Evolutionary conservation across 2,888 invertebrate species (phyloP), one percentile per base, ranked within the genome.

Genomic region (Coronaproctus castanopsis): DNA sequence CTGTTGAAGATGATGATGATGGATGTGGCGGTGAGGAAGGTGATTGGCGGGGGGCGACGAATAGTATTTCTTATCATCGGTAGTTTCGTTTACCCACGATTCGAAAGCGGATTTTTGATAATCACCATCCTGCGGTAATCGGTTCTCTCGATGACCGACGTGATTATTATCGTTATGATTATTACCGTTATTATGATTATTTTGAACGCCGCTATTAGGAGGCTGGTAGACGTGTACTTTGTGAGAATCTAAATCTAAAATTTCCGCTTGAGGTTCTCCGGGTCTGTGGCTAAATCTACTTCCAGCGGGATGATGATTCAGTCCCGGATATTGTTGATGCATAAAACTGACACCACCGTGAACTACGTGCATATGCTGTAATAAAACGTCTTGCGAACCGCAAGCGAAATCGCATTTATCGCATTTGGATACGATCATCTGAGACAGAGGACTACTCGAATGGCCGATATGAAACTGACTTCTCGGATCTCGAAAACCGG

Each of bases 211-310:
- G 21, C 58, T 58, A 51, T 55, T 61, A 8, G 62, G 63, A 24
- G 70, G 65, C 64, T 69, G 69, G 67, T 72, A 73, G 22, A 73
- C 73, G 61, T 73, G 84, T 1, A 90, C 87, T 74, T 89, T 89
- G 69, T 90, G 89, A 1, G 88, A 89, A 70, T 90, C 90, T 62
- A 90, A 74, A 70, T 90, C 90, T 59, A 90, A 76, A 64, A 90
- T 85, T 68, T 90, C 89, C 18, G 84, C 82, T 55, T 83, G 82
- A 61, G 82, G 80, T 67, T 83, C 76, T 63, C 60, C 19, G 71
- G 69, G 64, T 74, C 75, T 63, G 24, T 59, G 57, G 24, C 63
- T 61, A n/a, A n/a, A n/a, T n/a, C n/a, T n/a, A n/a, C n/a, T n/a
- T n/a, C n/a, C n/a, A n/a, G n/a, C n/a, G n/a, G n/a, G n/a, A n/a